Evolutionary conservation across 1,140 invertebrate species (phyloP), one percentile per base, ranked within the genome.

Genomic region (Drosophila seguyi): DNA sequence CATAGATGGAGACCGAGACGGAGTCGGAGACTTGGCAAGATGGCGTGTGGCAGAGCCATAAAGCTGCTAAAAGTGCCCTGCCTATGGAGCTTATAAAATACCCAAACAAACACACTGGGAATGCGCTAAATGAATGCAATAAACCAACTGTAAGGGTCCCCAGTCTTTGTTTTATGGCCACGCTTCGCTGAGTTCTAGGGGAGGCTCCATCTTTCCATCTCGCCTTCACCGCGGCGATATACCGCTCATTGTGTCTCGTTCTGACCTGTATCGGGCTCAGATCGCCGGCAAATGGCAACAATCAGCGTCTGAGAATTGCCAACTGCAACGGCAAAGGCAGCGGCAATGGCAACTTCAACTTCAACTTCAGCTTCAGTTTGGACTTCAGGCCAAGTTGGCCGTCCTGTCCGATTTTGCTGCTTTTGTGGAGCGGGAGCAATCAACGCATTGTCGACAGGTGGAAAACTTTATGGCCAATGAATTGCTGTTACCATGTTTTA

Each of bases 391-490:
- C 52, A 38, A 55, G 34, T 55, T 55, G 20, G 52, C 14, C 20
- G 34, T 55, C 34, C 20, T 38, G 52, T 58, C 44, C 50, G 36
- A 27, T 25, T 75, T 75, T 18, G 38, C 38, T 48, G 41, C 45
- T 41, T 50, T 39, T 67, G 60, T 20, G 52, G 47, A 81, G 83
- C 68, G 84, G 84, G 72, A 84, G 85, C 84, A 90, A 90, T 88
- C 84, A 90, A 65, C 84, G 85, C 62, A 79, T 80, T 87, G 84
- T 73, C 80, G 85, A 90, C 84, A 88, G 84, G 80, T 88, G 84
- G 74, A 84, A 87, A 90, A 81, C 68, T 90, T 84, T 68, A 78
- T 73, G 84, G 80, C 84, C 84, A 87, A 87, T 88, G 84, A 84
- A 73, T 88, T 77, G 76, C 38, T 53, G 57, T 59, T 76, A 38